These are phyloP conservation scores for Siniperca undulata DNA, from an alignment of 2,797 vertebrate genomes.

Conservation along the genomic window DNA sequence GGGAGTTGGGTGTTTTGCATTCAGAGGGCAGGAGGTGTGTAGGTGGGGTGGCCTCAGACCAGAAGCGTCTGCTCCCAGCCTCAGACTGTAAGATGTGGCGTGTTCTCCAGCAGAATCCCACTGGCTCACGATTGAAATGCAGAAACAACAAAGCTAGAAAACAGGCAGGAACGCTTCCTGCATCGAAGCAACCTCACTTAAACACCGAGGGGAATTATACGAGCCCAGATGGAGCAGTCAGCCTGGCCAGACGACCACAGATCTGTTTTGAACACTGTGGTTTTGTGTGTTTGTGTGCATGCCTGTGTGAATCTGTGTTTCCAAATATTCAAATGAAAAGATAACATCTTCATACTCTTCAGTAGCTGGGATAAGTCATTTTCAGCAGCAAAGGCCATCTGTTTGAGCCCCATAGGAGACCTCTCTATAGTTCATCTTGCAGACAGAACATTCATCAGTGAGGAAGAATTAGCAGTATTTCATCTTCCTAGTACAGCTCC, in stretches of 20 bases:
- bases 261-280: constrained; percentile 26
- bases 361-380: constrained; percentile 13
- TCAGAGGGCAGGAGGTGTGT: constrained; percentile 50
- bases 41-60: constrained; percentile 34
- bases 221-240: constrained; percentile 29
- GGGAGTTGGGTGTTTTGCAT: constrained; percentile 28
- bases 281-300: constrained; percentile 22
- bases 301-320: constrained; percentile 35
- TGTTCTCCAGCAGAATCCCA: constrained; percentile 35
- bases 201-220: constrained; percentile 42
- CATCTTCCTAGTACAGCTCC: constrained; percentile 7
- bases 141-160: constrained; percentile 51
- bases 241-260: constrained; percentile 63
- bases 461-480: constrained; percentile 17
- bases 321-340: constrained; percentile 39
- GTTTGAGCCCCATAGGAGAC: constrained; percentile 23
- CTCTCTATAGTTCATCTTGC: constrained; percentile 12
- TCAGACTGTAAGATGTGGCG: constrained; percentile 73
- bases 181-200: constrained; percentile 10
- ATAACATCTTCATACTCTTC: constrained; percentile 8
- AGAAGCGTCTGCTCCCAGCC: constrained; percentile 44
- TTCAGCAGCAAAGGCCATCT: constrained; percentile 14
- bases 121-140: not conserved
- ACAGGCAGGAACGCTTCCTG: constrained; percentile 56
- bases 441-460: constrained; percentile 22